Percentiles rank a stretch among this genome's conserved stretches.
Conservation (phyloP, 2,113 vertebrate species). For the Scomber japonicus region DNA sequence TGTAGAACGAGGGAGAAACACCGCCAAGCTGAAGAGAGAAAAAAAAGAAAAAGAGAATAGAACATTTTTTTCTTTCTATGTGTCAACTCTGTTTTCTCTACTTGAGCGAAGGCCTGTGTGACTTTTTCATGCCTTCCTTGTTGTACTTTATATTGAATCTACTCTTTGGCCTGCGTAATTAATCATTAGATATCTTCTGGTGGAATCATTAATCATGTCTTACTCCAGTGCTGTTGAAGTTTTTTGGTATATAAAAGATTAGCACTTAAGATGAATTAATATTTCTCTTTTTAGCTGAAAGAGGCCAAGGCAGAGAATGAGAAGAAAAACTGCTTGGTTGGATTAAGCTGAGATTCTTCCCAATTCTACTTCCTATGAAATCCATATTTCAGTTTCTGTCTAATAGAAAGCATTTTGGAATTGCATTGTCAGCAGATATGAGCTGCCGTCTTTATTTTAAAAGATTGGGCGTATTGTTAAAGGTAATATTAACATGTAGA, state of each 20-base stretch:
- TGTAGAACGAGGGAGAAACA: slow-evolving; percentile 3
- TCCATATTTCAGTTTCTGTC: too few species aligned
- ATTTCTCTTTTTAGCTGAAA: neutral
- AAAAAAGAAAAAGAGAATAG: neutral
- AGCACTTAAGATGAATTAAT: neutral
- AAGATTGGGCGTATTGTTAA: too few species aligned
- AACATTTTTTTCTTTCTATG: slow-evolving; percentile 9
- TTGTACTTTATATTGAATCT: neutral
- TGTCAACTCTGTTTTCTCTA: slow-evolving; percentile 4
- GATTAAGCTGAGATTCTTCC: too few species aligned
- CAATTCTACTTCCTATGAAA: too few species aligned
- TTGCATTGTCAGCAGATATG: too few species aligned
- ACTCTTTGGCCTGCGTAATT: neutral
- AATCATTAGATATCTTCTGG: neutral
- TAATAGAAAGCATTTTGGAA: too few species aligned
- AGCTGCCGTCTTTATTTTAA: too few species aligned
- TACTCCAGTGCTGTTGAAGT: neutral
- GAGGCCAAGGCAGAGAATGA: too few species aligned
- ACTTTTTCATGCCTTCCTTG: neutral
- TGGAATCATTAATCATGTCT: slow-evolving; percentile 9
- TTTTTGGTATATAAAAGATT: neutral
- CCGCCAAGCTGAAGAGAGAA: too few species aligned
- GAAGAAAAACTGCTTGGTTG: neutral
- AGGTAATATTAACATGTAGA: too few species aligned
- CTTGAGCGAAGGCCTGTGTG: neutral